Percentiles rank a stretch among this genome's conserved stretches.
These are phyloP conservation scores for Maconellicoccus hirsutus DNA, from an alignment of 1,140 invertebrate species.

Conservation along the genomic window DNA sequence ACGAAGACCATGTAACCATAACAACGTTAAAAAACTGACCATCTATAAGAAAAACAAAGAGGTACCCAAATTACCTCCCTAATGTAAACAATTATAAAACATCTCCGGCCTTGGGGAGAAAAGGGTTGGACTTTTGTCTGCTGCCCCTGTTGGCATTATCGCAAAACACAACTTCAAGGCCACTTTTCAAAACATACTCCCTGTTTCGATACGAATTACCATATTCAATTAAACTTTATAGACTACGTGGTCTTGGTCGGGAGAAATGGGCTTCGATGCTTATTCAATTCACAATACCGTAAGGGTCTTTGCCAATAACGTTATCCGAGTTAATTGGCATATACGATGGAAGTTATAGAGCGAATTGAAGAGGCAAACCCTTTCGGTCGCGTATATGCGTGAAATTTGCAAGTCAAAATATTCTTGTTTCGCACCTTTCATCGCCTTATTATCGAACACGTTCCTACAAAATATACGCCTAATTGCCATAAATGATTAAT, in stretches of 20 bases:
- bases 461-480: neutral
- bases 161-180: conserved; percentile 12
- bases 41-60: too few relatives aligned
- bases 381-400: neutral
- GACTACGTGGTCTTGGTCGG: neutral
- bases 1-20: too few relatives aligned
- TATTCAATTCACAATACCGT: neutral
- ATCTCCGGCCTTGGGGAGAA: neutral
- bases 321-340: conserved; percentile 14
- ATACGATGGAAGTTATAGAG: too few relatives aligned
- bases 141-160: neutral
- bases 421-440: neutral
- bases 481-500: conserved; percentile 22
- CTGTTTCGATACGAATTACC: neutral
- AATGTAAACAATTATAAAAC: conserved; percentile 13
- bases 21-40: too few relatives aligned
- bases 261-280: neutral
- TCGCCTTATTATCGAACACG: neutral
- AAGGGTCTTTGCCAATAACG: conserved; percentile 17
- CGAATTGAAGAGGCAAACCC: neutral
- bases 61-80: neutral
- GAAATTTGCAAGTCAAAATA: conserved; percentile 21
- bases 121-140: neutral
- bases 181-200: conserved; percentile 20
- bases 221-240: conserved; percentile 15